These are phyloP conservation scores for Pterophyllum scalare DNA, from an alignment of 2,113 vertebrate species.

Conservation along the genomic window DNA sequence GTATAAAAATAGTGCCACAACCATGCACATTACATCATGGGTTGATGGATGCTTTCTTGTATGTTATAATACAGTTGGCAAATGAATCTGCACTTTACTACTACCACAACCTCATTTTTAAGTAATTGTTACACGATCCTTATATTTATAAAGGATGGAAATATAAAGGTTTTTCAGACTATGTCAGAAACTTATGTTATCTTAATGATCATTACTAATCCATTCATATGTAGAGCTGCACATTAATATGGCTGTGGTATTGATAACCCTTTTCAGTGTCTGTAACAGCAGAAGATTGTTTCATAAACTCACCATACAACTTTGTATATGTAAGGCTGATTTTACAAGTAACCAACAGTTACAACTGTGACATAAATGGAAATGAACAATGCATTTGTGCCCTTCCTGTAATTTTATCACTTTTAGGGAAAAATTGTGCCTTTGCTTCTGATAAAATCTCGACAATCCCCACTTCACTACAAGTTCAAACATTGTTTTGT, in stretches of 20 bases:
- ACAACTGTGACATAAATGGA: not conserved
- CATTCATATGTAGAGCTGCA: not conserved
- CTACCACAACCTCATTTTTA: too few relatives aligned
- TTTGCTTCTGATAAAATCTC: conserved; percentile 18
- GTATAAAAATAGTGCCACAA: too few relatives aligned
- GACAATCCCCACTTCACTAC: not conserved
- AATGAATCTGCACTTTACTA: too few relatives aligned
- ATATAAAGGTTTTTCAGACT: too few relatives aligned
- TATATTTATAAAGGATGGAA: too few relatives aligned
- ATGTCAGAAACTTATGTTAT: too few relatives aligned
- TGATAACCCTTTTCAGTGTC: not conserved
- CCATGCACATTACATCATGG: too few relatives aligned
- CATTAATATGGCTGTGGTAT: not conserved
- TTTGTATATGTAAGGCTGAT: not conserved
- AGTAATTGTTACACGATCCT: too few relatives aligned
- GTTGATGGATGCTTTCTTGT: too few relatives aligned
- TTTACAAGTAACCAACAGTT: not conserved
- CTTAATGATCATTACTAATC: too few relatives aligned
- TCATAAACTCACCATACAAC: not conserved
- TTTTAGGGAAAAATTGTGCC: not conserved
- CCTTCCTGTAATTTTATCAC: not conserved
- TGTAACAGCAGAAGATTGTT: not conserved
- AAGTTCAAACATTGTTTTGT: conserved; percentile 11
- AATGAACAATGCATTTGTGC: not conserved
- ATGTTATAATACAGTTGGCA: too few relatives aligned